These are phyloP conservation scores for Catotricha subobsoleta DNA, from an alignment of 2,888 invertebrate species.

Conservation along the genomic window DNA sequence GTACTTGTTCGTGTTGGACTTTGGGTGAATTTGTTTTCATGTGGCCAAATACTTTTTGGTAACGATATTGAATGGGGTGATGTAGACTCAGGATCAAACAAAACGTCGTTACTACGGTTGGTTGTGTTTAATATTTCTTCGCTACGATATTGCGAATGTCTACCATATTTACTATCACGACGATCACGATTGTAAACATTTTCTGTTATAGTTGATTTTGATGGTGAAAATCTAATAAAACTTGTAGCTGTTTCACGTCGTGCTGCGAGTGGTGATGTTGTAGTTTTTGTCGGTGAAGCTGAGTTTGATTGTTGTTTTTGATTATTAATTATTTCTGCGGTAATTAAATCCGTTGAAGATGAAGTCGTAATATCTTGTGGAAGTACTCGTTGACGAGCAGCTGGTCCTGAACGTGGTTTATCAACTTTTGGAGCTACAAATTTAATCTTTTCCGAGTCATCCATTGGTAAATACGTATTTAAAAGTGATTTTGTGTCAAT, in stretches of 20 bases:
- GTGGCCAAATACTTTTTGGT: slow-evolving; percentile 28
- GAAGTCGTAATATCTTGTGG: slow-evolving; percentile 35
- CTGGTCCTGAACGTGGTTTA: slow-evolving; percentile 32
- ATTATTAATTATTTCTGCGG: slow-evolving; percentile 24
- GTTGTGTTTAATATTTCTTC: slow-evolving; percentile 31
- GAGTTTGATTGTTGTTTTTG: slow-evolving; percentile 17
- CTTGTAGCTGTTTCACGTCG: slow-evolving; percentile 9
- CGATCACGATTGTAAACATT: background rate
- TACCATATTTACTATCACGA: slow-evolving; percentile 13
- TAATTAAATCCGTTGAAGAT: slow-evolving; percentile 23
- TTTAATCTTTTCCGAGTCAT: slow-evolving; percentile 17
- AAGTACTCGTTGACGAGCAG: slow-evolving; percentile 35
- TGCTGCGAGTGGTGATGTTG: slow-evolving; percentile 11
- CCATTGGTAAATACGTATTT: slow-evolving; percentile 11
- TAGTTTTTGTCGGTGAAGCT: slow-evolving; percentile 16
- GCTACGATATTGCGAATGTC: slow-evolving; percentile 16
- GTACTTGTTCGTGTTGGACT: background rate
- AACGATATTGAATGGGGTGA: slow-evolving; percentile 30
- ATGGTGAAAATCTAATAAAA: slow-evolving; percentile 1
- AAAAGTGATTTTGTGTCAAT: slow-evolving; percentile 29
- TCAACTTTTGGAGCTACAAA: slow-evolving; percentile 3
- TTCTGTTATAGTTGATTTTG: background rate
- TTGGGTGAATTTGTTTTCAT: background rate
- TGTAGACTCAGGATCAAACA: slow-evolving; percentile 26
- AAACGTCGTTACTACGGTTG: slow-evolving; percentile 31